These are phyloP conservation scores for Zootermopsis nevadensis DNA, from an alignment of 2,888 invertebrate genomes.

Conservation along the genomic window DNA sequence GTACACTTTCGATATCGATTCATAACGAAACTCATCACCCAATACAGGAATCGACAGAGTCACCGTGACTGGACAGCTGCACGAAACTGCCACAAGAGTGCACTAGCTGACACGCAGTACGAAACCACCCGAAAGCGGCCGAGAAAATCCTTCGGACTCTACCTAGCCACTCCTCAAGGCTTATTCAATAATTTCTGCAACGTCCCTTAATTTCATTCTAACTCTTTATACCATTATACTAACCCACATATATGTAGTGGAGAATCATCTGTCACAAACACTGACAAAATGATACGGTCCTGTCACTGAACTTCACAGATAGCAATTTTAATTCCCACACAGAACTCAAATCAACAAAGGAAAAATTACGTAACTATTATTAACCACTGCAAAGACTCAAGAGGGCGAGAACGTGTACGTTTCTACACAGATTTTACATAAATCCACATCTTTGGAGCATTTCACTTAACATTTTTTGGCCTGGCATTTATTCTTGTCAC, in stretches of 20 bases:
- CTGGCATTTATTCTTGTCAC: too few species aligned
- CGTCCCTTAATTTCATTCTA: neutral
- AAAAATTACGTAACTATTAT: too few species aligned
- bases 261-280: too few species aligned
- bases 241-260: neutral
- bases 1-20: neutral
- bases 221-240: neutral
- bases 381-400: too few species aligned
- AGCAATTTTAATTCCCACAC: neutral
- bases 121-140: neutral
- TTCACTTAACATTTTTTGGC: too few species aligned
- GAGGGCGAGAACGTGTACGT: too few species aligned
- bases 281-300: neutral
- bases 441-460: too few species aligned
- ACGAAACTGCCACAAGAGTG: neutral
- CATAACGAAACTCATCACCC: neutral
- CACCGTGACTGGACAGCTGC: neutral
- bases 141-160: neutral
- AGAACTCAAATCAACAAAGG: too few species aligned
- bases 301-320: neutral
- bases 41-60: slow-evolving; percentile 17
- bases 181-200: neutral
- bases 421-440: too few species aligned
- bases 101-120: slow-evolving; percentile 5
- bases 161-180: neutral